Conservation (phyloP, 1,140 invertebrate genomes). For the Steinernema feltiae region DNA sequence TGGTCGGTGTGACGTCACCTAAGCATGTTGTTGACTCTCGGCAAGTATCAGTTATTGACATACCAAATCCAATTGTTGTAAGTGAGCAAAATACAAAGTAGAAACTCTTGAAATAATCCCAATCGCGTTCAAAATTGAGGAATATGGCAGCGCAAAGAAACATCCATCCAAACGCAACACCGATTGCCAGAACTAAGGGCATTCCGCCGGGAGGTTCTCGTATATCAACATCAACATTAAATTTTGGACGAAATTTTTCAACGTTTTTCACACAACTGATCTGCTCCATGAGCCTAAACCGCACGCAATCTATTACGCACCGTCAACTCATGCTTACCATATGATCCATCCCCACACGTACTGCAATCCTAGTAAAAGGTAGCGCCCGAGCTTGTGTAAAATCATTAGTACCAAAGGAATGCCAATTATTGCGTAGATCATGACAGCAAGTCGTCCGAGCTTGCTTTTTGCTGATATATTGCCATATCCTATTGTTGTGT, state of each 20-base stretch:
- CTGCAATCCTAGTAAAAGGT: slow-evolving; percentile 46
- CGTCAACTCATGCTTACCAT: slow-evolving; percentile 26
- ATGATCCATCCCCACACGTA: slow-evolving; percentile 40
- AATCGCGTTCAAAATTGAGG: slow-evolving; percentile 55
- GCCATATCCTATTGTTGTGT: slow-evolving; percentile 57
- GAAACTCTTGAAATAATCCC: slow-evolving; percentile 58
- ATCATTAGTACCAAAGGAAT: slow-evolving; percentile 56
- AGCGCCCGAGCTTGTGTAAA: slow-evolving; percentile 53
- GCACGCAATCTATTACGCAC: neutral
- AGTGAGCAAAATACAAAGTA: slow-evolving; percentile 57
- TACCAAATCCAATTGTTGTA: slow-evolving; percentile 56
- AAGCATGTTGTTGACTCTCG: neutral
- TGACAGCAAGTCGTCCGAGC: slow-evolving; percentile 49
- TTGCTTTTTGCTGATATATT: slow-evolving; percentile 54
- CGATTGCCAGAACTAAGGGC: slow-evolving; percentile 54
- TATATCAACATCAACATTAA: neutral
- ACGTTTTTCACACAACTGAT: slow-evolving; percentile 53
- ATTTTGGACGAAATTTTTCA: slow-evolving; percentile 38
- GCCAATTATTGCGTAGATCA: slow-evolving; percentile 54
- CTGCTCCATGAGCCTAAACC: slow-evolving; percentile 46
- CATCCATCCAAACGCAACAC: slow-evolving; percentile 50
- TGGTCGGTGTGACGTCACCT: slow-evolving; percentile 57
- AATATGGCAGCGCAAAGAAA: slow-evolving; percentile 58
- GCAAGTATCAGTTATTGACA: too few relatives aligned
- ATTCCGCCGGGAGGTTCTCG: slow-evolving; percentile 41